These are phyloP conservation scores for Drosophila auraria DNA, from an alignment of 1,140 invertebrate genomes.

Conservation along the genomic window DNA sequence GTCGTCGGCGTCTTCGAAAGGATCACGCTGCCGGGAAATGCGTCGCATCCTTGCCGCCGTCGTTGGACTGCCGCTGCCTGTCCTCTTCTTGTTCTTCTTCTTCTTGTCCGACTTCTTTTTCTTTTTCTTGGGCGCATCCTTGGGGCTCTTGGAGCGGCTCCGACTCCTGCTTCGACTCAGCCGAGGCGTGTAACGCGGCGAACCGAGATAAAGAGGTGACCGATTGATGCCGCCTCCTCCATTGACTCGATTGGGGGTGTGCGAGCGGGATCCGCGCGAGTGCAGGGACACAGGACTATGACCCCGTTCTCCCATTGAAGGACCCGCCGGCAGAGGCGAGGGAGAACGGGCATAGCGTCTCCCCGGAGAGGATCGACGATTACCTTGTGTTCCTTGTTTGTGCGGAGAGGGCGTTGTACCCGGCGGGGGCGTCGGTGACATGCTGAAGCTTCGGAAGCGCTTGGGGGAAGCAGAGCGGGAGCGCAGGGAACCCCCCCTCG, in stretches of 20 bases:
- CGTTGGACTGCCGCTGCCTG: conserved; percentile 61
- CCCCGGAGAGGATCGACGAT: conserved; percentile 26
- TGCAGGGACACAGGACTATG: conserved; percentile 73
- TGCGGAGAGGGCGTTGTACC: conserved; percentile 25
- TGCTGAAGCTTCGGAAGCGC: conserved; percentile 75
- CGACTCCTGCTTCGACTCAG: conserved; percentile 63
- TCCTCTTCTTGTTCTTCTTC: conserved; percentile 76
- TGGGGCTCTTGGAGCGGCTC: conserved; percentile 65
- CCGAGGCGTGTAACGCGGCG: conserved; percentile 72
- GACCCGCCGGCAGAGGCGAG: conserved; percentile 25
- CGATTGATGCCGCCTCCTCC: conserved; percentile 43
- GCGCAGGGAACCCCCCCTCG: conserved; percentile 19
- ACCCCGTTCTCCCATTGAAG: conserved; percentile 40
- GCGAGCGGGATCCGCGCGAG: conserved; percentile 66
- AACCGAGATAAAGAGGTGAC: conserved; percentile 43
- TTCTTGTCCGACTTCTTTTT: conserved; percentile 75
- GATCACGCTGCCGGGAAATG: conserved; percentile 72
- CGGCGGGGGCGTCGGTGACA: conserved; percentile 64
- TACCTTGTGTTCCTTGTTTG: conserved; percentile 9
- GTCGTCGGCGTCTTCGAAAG: conserved; percentile 65
- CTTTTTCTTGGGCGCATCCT: conserved; percentile 65
- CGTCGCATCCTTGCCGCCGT: conserved; percentile 52
- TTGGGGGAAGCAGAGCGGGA: conserved; percentile 68
- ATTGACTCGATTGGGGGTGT: conserved; percentile 68
- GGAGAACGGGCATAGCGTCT: conserved; percentile 59